Conservation (phyloP, 2,797 vertebrate genomes). For the Thunnus albacares region DNA sequence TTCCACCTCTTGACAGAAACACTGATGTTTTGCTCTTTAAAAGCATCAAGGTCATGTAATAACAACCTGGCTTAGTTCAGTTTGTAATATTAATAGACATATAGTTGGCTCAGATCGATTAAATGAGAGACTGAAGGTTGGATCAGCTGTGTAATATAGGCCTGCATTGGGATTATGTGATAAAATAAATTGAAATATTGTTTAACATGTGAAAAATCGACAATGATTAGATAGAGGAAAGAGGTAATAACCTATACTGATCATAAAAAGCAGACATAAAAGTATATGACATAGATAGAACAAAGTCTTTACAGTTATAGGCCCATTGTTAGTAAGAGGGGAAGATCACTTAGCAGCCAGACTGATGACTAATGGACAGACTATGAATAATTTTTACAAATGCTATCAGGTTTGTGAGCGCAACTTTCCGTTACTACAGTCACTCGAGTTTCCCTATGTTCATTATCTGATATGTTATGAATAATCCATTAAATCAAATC, state of each 20-base stretch:
- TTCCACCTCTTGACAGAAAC: neutral
- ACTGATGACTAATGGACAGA: slow-evolving; percentile 42
- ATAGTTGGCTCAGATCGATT: slow-evolving; percentile 47
- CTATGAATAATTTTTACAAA: slow-evolving; percentile 2
- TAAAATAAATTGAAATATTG: neutral
- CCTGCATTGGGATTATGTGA: slow-evolving; percentile 2
- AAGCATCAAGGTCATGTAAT: slow-evolving; percentile 17
- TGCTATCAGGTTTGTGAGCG: neutral
- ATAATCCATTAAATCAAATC: slow-evolving; percentile 34
- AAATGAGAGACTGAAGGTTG: neutral
- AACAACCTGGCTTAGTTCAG: slow-evolving; percentile 21
- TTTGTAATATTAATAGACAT: slow-evolving; percentile 59
- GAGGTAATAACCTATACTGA: neutral
- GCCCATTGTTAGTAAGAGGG: neutral
- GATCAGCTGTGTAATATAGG: neutral
- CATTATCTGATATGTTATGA: neutral
- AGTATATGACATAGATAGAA: neutral
- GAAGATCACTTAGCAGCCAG: neutral
- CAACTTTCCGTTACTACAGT: slow-evolving; percentile 17
- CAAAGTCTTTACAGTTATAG: neutral
- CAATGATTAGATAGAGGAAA: neutral
- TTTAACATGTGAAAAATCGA: neutral
- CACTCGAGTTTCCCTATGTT: neutral
- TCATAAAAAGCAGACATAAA: neutral
- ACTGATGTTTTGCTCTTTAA: slow-evolving; percentile 12